phyloP scores from a whole-genome alignment of 2,888 invertebrate genomes.

The Dasysyrphus tricinctus region DNA sequence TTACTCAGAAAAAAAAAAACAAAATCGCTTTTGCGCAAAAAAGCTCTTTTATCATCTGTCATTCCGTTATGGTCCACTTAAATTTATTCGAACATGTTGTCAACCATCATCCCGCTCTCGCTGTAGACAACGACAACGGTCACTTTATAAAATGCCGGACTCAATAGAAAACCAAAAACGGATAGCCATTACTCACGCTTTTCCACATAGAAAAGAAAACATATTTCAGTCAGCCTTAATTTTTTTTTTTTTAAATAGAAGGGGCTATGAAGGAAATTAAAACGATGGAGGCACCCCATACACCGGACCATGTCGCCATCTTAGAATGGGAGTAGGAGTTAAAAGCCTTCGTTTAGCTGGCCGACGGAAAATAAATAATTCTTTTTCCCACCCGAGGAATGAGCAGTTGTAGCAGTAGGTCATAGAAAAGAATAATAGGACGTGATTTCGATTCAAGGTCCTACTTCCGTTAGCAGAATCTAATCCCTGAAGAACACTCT shows the following conservation, averaged over 20 bases:
- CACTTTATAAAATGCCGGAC: conserved; percentile 53
- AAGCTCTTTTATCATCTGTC: conserved; percentile 68
- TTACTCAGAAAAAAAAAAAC: conserved; percentile 30
- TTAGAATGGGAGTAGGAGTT: conserved; percentile 7
- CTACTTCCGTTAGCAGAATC: conserved; percentile 1
- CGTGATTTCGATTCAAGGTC: conserved; percentile 35
- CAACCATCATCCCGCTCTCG: conserved; percentile 29
- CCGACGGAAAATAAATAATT: conserved; percentile 21
- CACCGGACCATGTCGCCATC: neutral
- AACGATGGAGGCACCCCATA: conserved; percentile 7
- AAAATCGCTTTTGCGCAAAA: conserved; percentile 69
- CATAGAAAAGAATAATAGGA: conserved; percentile 17
- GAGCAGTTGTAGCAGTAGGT: neutral
- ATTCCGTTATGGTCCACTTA: conserved; percentile 68
- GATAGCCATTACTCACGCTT: conserved; percentile 59
- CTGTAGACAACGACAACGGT: conserved; percentile 24
- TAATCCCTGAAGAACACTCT: conserved; percentile 28
- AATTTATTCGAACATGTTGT: conserved; percentile 56
- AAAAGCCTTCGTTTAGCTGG: conserved; percentile 12
- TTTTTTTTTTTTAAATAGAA: neutral
- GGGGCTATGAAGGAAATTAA: conserved; percentile 11
- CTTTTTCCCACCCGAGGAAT: conserved; percentile 2
- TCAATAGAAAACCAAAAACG: conserved; percentile 51
- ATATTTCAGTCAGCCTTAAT: conserved; percentile 20
- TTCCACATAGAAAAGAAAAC: conserved; percentile 7